Base-by-base conservation (phyloP, 2,113 vertebrate genomes). In the Tachysurus fulvidraco region DNA sequence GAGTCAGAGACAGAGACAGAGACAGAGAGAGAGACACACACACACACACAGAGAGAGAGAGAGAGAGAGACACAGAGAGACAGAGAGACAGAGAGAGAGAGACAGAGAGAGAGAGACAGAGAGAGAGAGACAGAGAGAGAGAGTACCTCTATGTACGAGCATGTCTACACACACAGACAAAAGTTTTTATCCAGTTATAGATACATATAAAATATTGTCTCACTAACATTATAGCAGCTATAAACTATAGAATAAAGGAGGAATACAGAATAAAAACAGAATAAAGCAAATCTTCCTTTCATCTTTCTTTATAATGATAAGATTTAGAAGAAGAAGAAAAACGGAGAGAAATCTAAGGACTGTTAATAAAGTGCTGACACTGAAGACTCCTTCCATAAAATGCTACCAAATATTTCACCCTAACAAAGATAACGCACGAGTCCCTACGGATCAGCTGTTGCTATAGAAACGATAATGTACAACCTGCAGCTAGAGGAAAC, bases 311-410 rank as follows among this genome's bases (percentile, higher is more conserved):
- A 25, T 25, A 11, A 11, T 59, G 19, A 59, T 3, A 1, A 59
- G 55, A 59, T 19, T 50, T 46, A n/a, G n/a, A 36, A 36, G 36
- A 36, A 36, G 36, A 2, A 36, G 2, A 1, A 36, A 36, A 36
- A 36, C 1, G 36, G 36, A 36, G 36, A 36, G 36, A 36, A 36
- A 36, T 36, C 36, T 36, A 2, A 36, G 36, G 1, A 36, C 36
- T 36, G 36, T 36, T 36, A 36, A 36, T 36, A 36, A 65, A 71
- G 69, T 25, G 41, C 71, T 50, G 71, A 74, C 44, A 74, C 71
- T 74, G 71, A 41, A 74, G 69, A 73, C 69, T 73, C 69, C 69
- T 73, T 73, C 69, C 17, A 73, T 19, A 23, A 28, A 65, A 65
- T n/a, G 25, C 1, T 59, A 59, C 19, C 57, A 6, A 59, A 59